Evolutionary conservation across 2,888 invertebrate genomes (phyloP).

Genomic region (Crepidodera aurea): DNA sequence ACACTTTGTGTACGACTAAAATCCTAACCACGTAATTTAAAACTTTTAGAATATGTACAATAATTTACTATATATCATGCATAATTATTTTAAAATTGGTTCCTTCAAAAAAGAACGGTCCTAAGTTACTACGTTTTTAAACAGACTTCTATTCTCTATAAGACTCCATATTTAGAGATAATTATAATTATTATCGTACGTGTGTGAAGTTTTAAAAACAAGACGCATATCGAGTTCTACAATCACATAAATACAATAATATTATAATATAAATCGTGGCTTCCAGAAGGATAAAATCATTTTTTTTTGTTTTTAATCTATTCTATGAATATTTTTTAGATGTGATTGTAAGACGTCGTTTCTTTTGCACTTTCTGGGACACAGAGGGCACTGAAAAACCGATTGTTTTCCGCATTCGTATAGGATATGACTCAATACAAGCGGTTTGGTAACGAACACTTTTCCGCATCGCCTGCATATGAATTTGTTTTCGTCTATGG

Average conservation of each 20-base stretch:
- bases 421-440: constrained; percentile 36
- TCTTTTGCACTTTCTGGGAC: constrained; percentile 52
- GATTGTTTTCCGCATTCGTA: constrained; percentile 51
- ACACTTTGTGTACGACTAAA: background rate
- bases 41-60: too few species aligned
- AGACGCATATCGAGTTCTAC: too few species aligned
- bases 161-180: background rate
- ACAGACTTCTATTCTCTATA: constrained; percentile 24
- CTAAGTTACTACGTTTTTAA: background rate
- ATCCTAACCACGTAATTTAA: too few species aligned
- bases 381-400: constrained; percentile 51
- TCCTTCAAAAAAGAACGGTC: too few species aligned
- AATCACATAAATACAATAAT: too few species aligned
- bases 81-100: too few species aligned
- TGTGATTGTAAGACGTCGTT: constrained; percentile 51
- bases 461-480: constrained; percentile 42
- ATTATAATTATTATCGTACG: too few species aligned
- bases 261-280: too few species aligned
- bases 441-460: constrained; percentile 29
- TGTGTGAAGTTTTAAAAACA: too few species aligned
- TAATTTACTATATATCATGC: too few species aligned
- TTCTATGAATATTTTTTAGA: constrained; percentile 52
- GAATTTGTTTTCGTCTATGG: constrained; percentile 43
- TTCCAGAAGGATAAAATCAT: too few species aligned
- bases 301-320: constrained; percentile 21